A percentile compares a stretch with the other conserved stretches of the same genome.
These are phyloP conservation scores for Neostethus bicornis DNA, from an alignment of 2,797 vertebrate species.

Conservation along the genomic window DNA sequence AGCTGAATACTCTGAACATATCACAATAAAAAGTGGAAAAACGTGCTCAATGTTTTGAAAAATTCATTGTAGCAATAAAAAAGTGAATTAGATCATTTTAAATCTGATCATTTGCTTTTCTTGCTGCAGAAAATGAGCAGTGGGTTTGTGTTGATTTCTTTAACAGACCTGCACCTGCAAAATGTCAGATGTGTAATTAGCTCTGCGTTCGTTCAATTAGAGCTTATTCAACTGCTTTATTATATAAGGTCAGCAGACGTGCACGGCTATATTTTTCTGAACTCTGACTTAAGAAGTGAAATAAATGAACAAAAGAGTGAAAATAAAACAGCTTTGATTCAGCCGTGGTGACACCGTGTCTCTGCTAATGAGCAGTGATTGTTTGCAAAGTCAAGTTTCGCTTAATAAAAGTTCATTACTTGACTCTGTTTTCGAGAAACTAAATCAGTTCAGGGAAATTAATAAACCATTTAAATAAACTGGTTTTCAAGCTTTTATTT, in stretches of 20 bases:
- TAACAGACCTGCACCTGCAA: conserved; percentile 6
- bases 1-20: conserved; percentile 25
- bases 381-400: conserved; percentile 1
- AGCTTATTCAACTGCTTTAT: background rate
- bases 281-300: conserved; percentile 5
- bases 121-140: background rate
- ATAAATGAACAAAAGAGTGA: background rate
- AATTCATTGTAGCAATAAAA: conserved; percentile 46
- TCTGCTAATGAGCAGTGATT: conserved; percentile 20
- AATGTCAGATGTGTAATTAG: conserved; percentile 25
- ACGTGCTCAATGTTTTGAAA: conserved; percentile 15
- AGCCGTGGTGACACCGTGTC: background rate
- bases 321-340: background rate
- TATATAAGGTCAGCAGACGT: conserved; percentile 5
- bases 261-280: background rate
- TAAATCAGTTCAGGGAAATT: too few species aligned
- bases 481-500: too few species aligned
- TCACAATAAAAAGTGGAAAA: conserved; percentile 38
- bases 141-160: background rate
- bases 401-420: conserved; percentile 12
- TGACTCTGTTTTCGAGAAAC: conserved; percentile 2
- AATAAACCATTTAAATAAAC: too few species aligned
- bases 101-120: conserved; percentile 15
- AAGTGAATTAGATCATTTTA: conserved; percentile 24
- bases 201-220: background rate